These are phyloP conservation scores for Danio aesculapii DNA, from an alignment of 2,797 vertebrate genomes.

Conservation along the genomic window DNA sequence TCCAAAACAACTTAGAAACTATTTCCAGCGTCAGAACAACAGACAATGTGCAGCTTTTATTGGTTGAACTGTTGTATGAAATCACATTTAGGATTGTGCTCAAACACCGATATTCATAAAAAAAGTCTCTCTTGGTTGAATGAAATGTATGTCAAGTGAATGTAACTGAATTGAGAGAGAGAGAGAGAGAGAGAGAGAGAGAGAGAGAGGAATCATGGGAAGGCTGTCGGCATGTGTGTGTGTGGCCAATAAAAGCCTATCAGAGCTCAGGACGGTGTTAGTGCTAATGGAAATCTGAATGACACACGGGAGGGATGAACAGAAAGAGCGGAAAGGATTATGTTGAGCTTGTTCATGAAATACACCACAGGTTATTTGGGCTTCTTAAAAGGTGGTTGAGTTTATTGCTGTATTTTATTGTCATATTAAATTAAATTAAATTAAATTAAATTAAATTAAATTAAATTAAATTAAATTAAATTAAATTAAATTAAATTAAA, in stretches of 20 bases:
- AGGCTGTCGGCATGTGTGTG: slow-evolving; percentile 45
- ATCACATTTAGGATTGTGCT: too few species aligned
- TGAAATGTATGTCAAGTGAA: too few species aligned
- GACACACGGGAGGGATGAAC: slow-evolving; percentile 44
- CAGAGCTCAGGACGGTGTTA: slow-evolving; percentile 38
- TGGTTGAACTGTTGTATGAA: too few species aligned
- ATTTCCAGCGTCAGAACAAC: too few species aligned
- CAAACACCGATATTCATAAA: too few species aligned
- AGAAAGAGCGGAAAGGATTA: slow-evolving; percentile 17
- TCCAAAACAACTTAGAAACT: too few species aligned
- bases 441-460: neutral
- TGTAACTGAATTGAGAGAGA: too few species aligned
- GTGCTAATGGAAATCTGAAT: slow-evolving; percentile 56
- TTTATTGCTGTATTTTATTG: neutral
- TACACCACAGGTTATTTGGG: neutral
- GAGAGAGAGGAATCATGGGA: slow-evolving; percentile 48
- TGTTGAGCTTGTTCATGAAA: neutral
- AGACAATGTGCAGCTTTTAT: too few species aligned
- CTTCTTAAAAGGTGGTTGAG: slow-evolving; percentile 16
- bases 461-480: too few species aligned
- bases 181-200: slow-evolving; percentile 55
- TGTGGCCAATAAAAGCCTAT: slow-evolving; percentile 57
- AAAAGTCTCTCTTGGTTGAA: too few species aligned
- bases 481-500: too few species aligned
- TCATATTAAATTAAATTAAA: too few species aligned